Base-by-base conservation (phyloP, 2,797 vertebrate genomes). In the Delichon dasypus region DNA sequence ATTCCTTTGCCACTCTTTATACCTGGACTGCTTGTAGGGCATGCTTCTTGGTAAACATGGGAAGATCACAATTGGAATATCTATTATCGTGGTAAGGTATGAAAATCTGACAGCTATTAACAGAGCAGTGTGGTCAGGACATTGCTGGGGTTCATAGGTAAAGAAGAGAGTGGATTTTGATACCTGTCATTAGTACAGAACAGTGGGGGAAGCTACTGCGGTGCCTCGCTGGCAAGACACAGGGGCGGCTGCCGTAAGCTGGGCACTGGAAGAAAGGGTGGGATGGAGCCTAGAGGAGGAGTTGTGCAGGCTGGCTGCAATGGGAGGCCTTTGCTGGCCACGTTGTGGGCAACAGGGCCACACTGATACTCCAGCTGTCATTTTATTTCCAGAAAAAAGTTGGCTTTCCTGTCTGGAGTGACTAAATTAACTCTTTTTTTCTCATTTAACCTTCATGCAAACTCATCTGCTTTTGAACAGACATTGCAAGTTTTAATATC, bases 51-150 rank as follows among this genome's bases (percentile, higher is more conserved):
- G 75, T 92, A 44, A 68, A 55, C 3, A 1, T 81, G 79, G 75
- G 79, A 95, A 94, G 62, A 80, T 85, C 92, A 75, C 64, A 54
- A 45, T 0, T 94, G 58, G 68, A 85, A 53, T 89, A 85, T 61
- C 54, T 87, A 50, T 88, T 95, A 62, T 68, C 11, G 44, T 34
- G 81, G n/a, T 47, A 92, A 64, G 22, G 4, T 71, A 34, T 87
- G 75, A 75, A 80, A 91, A 85, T 74, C 68, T 93, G 84, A 36
- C 54, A 76, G 34, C 29, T 2, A 1, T 72, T 71, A 95, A 80
- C 42, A 91, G 57, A 89, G 21, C 13, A 7, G 14, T 53, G 47
- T 84, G 74, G 44, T 42, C 80, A 89, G 89, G 57, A 68, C 50
- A 42, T 80, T 83, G 48, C 44, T 53, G 23, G 44, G 10, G 8